Evolutionary conservation across 2,113 vertebrate genomes (phyloP), one percentile per base, ranked within the genome.

Genomic region (Embiotoca jacksoni): DNA sequence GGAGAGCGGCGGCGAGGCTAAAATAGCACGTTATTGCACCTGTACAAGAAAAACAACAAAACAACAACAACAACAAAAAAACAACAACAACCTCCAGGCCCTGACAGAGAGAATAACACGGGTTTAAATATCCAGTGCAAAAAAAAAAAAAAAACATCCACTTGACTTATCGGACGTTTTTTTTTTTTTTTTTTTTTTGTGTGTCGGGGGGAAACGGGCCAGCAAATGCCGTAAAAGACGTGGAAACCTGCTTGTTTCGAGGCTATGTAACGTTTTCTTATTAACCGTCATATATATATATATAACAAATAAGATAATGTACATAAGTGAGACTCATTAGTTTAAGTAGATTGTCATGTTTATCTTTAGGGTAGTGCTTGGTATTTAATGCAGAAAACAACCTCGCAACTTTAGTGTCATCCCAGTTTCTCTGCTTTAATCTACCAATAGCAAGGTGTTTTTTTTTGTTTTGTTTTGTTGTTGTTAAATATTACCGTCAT

Each of bases 1-100:
- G 82, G 85, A 83, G 81, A 84, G 86, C 78, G 85, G 84, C 81
- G 79, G 89, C 85, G 86, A 71, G 87, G 90, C 88, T 92, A 85
- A 76, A 84, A 88, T 89, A 89, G 88, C 92, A 93, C 92, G 92
- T 89, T 85, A 89, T 79, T 87, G 76, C 85, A 93, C 91, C 90
- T 94, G 88, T 83, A 53, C 91, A 85, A 87, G 60, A 91, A 23
- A 23, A n/a, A n/a, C n/a, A n/a, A n/a, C n/a, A n/a, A n/a, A 23
- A 23, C 23, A 23, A 23, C 23, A 23, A 23, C 23, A 23, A 23
- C 23, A 1, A 23, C 1, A 23, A 23, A 23, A 23, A 23, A 23
- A 23, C 23, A 23, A 23, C 23, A 23, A 23, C 23, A 23, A 23
- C 23, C 23, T 23, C 23, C 23, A 23, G 92, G 90, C 13, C 92